Base-by-base conservation (phyloP, 1,140 invertebrate genomes). In the Phortica variegata region DNA sequence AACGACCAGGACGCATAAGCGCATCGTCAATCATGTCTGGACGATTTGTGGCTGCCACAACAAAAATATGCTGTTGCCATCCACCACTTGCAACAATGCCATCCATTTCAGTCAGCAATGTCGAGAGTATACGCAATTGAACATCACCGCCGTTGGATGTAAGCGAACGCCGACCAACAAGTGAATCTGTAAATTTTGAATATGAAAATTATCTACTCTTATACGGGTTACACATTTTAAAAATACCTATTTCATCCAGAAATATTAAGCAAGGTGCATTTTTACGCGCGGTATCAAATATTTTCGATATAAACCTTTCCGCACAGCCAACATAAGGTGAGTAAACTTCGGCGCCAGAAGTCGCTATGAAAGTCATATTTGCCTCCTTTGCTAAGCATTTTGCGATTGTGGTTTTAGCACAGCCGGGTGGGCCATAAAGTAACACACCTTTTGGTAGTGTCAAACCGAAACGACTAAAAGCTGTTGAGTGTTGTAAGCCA, bases 11-110 rank as follows among this genome's bases (percentile, higher is more conserved):
- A 42, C 89, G 73, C 18, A 91, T 65, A 8, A 93, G 72, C 0
- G 90, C 90, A 58, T 84, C 76, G 58, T 93, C 90, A 54, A 93
- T 82, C 65, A 85, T 84, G 58, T 91, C 87, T 0, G 89, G 89
- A 39, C 89, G 81, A 75, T 90, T 90, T 15, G 88, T 90, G 8
- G 88, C 87, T 7, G 82, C 87, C 15, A 90, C 79, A n/a, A 89
- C 81, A 1, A 87, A 77, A 2, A 90, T 84, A 19, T 71, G 57
- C 43, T 61, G 47, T 13, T 54, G 37, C 10, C 18, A 45, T 13
- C 72, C 74, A 8, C 38, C 42, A 5, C 42, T 51, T 8, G 53
- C 47, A 2, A 73, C 52, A 48, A 89, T 78, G 12, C 87, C 87
- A 79, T 88, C 87, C 78, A 88, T 83, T 78, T 88, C 86, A 8